Conservation (phyloP, 1,140 invertebrate genomes). For the Lysiphlebus fabarum region DNA sequence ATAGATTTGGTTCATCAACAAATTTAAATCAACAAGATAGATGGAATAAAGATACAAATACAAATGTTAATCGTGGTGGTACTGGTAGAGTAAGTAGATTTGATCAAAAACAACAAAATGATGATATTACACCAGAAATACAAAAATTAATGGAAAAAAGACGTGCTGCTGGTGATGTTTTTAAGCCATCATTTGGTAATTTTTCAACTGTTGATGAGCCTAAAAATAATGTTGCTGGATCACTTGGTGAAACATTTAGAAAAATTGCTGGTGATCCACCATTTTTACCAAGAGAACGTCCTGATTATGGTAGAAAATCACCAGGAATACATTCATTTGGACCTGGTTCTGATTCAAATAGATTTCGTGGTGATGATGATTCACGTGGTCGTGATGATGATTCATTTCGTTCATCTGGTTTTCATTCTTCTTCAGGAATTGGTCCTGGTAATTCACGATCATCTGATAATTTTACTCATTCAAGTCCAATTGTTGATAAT, state of each 20-base stretch:
- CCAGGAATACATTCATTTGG: not conserved
- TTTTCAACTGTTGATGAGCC: slow-evolving; percentile 39
- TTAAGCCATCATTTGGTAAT: slow-evolving; percentile 39
- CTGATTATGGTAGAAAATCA: slow-evolving; percentile 24
- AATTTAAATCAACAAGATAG: slow-evolving; percentile 31
- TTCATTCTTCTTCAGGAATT: too few relatives aligned
- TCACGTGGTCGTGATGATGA: slow-evolving; percentile 21
- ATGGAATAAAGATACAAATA: too few relatives aligned
- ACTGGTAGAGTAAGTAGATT: slow-evolving; percentile 33
- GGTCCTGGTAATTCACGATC: slow-evolving; percentile 20
- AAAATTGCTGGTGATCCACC: slow-evolving; percentile 46
- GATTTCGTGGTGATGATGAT: slow-evolving; percentile 26
- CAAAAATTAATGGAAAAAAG: slow-evolving; percentile 51
- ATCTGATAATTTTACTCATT: too few relatives aligned
- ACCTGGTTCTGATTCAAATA: slow-evolving; percentile 21
- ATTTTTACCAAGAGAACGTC: slow-evolving; percentile 32
- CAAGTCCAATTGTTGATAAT: not conserved
- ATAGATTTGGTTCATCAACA: slow-evolving; percentile 25
- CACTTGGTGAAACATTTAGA: slow-evolving; percentile 49
- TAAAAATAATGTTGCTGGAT: slow-evolving; percentile 35
- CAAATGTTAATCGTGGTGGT: slow-evolving; percentile 18
- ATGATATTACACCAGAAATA: slow-evolving; percentile 43
- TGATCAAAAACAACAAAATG: slow-evolving; percentile 2
- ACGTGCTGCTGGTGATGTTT: slow-evolving; percentile 43
- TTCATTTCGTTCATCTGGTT: slow-evolving; percentile 29